Evolutionary conservation across 2,113 vertebrate species (phyloP).

Genomic region (Panthera uncia): DNA sequence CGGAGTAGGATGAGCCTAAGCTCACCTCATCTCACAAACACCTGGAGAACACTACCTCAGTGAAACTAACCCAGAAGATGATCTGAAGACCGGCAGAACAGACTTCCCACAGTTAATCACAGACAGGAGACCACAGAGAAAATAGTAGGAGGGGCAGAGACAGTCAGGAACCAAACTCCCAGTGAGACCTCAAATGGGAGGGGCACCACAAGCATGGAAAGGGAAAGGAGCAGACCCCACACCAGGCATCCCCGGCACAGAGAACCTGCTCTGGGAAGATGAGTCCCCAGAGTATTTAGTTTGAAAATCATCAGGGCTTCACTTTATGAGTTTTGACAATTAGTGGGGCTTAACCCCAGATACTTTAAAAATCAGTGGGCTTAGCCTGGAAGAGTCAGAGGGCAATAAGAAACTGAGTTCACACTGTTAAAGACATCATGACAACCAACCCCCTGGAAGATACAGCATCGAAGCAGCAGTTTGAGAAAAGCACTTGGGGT

Average conservation of each 20-base stretch:
- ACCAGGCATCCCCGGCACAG: background rate
- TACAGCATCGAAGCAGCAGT: background rate
- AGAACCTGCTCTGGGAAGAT: background rate
- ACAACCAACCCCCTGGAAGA: background rate
- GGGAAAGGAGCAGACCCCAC: background rate
- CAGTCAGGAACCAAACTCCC: background rate
- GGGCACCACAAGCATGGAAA: background rate
- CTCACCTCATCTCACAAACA: background rate
- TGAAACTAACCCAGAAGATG: background rate
- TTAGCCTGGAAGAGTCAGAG: background rate
- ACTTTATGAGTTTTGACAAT: background rate
- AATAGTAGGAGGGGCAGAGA: background rate
- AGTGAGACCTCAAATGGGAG: background rate
- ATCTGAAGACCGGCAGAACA: background rate
- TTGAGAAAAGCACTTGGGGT: background rate
- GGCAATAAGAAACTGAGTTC: background rate
- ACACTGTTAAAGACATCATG: background rate
- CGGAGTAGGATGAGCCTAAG: background rate
- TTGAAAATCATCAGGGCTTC: background rate
- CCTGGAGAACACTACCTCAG: background rate
- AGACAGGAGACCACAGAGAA: background rate
- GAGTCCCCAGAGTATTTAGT: background rate
- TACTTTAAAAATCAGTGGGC: background rate
- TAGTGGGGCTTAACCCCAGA: background rate
- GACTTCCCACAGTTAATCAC: background rate